Base-by-base conservation (phyloP, 2,888 invertebrate genomes). In the Torymus aiolomorphi region DNA sequence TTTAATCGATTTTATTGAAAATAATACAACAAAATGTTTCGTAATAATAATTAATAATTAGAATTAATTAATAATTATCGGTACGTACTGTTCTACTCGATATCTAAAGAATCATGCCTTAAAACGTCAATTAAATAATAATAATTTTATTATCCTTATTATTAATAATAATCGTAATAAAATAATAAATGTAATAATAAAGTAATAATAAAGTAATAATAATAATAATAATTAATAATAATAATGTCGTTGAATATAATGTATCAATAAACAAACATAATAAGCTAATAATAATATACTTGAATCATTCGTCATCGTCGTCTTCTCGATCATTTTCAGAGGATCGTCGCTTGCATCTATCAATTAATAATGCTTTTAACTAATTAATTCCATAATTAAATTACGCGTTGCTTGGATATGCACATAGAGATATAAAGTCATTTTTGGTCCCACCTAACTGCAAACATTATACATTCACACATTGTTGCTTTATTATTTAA, bases 401-500 rank as follows among this genome's bases (percentile, higher is more conserved):
- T 89, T 90, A 90, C 89, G 89, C 88, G 88, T 89, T 88, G 88
- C 89, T 89, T 89, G 88, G 90, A 90, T 90, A 90, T 90, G 89
- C 90, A 89, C 89, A 89, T 89, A 90, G 88, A 90, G 89, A 89
- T 90, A 90, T 89, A 90, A 89, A 89, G 89, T 90, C 88, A 87
- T 90, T 90, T 90, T 90, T 90, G 90, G 90, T 90, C 90, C 90
- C 90, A 90, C 90, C 90, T 90, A 90, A 89, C 89, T 89, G 88
- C 90, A 90, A 89, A 90, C 88, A 87, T 89, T 89, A 75, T 76
- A 88, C 89, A 89, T 88, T 89, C 90, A 88, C 88, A 88, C 89
- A 87, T 87, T 86, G 83, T 83, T 84, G 80, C 80, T 82, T 80
- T 75, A 67, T 80, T 71, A 56, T 74, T 72, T 10, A 42, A 59